Evolutionary conservation across 2,888 invertebrate genomes (phyloP), one percentile per base, ranked within the genome.

Genomic region (Hirtodrosophila duncani): DNA sequence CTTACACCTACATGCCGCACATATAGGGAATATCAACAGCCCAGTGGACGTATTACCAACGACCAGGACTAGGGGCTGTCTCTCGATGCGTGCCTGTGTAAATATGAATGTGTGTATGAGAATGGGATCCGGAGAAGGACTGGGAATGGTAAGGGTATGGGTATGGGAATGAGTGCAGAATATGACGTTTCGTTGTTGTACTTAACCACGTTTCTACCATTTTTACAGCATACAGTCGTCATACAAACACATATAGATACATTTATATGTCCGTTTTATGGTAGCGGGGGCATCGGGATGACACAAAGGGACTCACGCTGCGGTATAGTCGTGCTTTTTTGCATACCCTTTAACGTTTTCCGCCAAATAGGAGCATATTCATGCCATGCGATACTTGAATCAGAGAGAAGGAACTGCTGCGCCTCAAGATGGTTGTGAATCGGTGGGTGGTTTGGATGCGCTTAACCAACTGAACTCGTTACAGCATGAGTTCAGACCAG

Each of bases 151-250:
- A 23, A 34, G 23, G 3, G 33, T 9, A 13, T 42, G 6, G 23
- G 6, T 42, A 16, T 33, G 16, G 23, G 42, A 24, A 33, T 42
- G 34, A 17, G 27, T 26, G 31, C 43, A 43, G 33, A 43, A 43
- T 43, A 43, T 43, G 43, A 33, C 30, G 43, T 43, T 33, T n/a
- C n/a, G 34, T 36, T 36, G 31, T 43, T 43, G 43, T 43, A 33
- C 43, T 43, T 43, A 43, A 43, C 43, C 33, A 43, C 43, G 43
- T 33, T 43, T 24, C 43, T 33, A 27, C 41, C 31, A 42, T 42
- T 30, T 41, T 17, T 38, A 14, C 29, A 7, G 13, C 7, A 29
- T 29, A 8, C 29, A 8, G n/a, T 13, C 11, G 8, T 8, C 29
- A 10, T 1, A 29, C 8, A 16, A 8, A 10, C 5, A 31, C 30